These are phyloP conservation scores for Opisthograptis luteolata DNA, from an alignment of 2,888 invertebrate species.

Conservation along the genomic window DNA sequence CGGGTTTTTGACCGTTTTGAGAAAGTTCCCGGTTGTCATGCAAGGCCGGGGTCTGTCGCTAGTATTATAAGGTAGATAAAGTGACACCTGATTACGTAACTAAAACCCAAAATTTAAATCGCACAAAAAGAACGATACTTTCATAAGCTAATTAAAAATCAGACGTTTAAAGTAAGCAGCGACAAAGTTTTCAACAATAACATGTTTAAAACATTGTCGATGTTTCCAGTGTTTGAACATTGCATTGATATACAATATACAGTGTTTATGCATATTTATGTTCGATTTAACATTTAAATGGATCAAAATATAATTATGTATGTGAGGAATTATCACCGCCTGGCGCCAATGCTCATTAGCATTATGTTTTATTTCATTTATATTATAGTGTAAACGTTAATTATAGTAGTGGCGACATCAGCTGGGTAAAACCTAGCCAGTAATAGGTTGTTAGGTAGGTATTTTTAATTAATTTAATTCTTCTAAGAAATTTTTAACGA, in stretches of 20 bases:
- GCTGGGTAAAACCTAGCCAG: not conserved
- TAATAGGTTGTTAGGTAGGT: not conserved
- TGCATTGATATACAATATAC: too few species aligned
- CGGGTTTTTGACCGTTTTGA: too few species aligned
- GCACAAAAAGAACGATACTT: too few species aligned
- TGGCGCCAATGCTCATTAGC: constrained; percentile 36
- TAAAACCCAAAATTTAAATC: too few species aligned
- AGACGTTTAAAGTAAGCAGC: too few species aligned
- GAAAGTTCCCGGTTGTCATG: too few species aligned
- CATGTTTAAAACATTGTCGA: not conserved
- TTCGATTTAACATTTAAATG: constrained; percentile 22
- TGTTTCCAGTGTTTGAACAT: not conserved
- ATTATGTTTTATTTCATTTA: constrained; percentile 25
- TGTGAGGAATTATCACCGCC: constrained; percentile 21
- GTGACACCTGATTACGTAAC: too few species aligned
- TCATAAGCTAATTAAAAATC: too few species aligned
- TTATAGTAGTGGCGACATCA: not conserved
- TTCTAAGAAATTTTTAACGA: not conserved
- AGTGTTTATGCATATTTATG: constrained; percentile 15
- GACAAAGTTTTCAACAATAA: too few species aligned
- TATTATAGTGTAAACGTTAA: constrained; percentile 1
- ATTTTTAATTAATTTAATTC: not conserved
- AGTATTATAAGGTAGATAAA: too few species aligned
- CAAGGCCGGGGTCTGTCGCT: too few species aligned
- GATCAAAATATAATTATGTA: constrained; percentile 23